Conservation (phyloP, 2,888 invertebrate species). For the Rhagophthalmus giganteus region DNA sequence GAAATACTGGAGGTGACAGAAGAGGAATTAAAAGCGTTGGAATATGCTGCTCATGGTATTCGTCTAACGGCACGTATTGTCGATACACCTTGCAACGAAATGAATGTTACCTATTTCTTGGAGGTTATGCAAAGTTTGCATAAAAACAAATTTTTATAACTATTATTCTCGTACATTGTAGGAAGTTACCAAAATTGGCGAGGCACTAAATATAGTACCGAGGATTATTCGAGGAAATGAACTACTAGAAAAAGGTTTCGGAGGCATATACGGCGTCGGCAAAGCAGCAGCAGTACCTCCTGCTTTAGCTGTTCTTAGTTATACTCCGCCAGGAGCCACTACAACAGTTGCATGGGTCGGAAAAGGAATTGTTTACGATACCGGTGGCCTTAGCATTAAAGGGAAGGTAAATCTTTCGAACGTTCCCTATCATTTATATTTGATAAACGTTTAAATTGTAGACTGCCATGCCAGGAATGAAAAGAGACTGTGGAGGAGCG, state of each 20-base stretch:
- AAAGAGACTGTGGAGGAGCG: constrained; percentile 92
- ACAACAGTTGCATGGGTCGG: constrained; percentile 84
- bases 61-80: constrained; percentile 79
- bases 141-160: no score
- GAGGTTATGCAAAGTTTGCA: no score
- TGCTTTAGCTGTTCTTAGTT: constrained; percentile 68
- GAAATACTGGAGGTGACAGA: constrained; percentile 48
- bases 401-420: constrained; percentile 64
- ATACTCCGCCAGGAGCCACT: constrained; percentile 63
- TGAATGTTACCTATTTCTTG: constrained; percentile 80
- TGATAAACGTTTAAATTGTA: constrained; percentile 41
- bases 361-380: constrained; percentile 93
- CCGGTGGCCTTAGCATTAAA: constrained; percentile 91
- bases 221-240: constrained; percentile 79
- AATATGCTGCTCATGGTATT: constrained; percentile 65
- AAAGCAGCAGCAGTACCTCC: constrained; percentile 69
- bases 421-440: constrained; percentile 3
- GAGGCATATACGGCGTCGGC: constrained; percentile 87
- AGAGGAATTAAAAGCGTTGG: constrained; percentile 61
- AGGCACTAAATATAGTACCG: constrained; percentile 66
- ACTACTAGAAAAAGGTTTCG: constrained; percentile 74
- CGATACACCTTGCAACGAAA: constrained; percentile 82
- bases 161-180: no score
- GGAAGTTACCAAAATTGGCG: constrained; percentile 70
- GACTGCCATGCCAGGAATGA: constrained; percentile 90